Evolutionary conservation across 2,113 vertebrate species (phyloP), one percentile per base, ranked within the genome.

Genomic region (Elachura formosa): DNA sequence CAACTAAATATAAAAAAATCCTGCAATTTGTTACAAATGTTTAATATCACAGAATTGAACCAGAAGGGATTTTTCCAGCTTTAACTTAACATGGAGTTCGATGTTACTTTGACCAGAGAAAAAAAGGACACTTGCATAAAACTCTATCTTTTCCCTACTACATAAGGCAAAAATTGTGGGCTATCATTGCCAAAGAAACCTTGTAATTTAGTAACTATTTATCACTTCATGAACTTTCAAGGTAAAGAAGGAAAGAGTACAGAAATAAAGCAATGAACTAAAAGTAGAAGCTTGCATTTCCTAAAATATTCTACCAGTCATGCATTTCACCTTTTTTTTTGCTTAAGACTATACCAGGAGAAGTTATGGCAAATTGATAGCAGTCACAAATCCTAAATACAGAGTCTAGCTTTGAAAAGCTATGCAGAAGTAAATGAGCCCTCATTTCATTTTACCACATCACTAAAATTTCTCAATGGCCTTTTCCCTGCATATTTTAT

Each of bases 381-480:
- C 79, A 92, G 82, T 63, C 90, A 92, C 88, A 93, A 95, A 92
- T 86, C 79, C 90, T 94, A 94, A 95, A 80, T 24, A 90, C 48
- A 67, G 72, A 95, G 41, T 34, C 79, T 90, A 81, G 64, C 75
- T 80, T 71, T 89, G 88, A 93, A 93, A 81, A 94, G 83, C 88
- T 81, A 55, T 56, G 83, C 86, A 90, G 94, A 84, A 95, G 68
- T 81, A 95, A 93, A 94, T 84, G 90, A 96, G 52, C 76, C 86
- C 68, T 92, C 83, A 75, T 96, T 93, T 95, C 72, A 63, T 81
- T 96, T 94, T 89, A 94, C 88, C 90, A 94, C 79, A 71, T 68
- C 87, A 76, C 87, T 96, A 89, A 93, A 93, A 93, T 54, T 85
- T 82, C 78, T 89, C 90, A 91, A 85, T 93, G 81, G 67, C 66